Conservation (phyloP, 2,797 vertebrate species). For the Rhinichthys osculus region DNA sequence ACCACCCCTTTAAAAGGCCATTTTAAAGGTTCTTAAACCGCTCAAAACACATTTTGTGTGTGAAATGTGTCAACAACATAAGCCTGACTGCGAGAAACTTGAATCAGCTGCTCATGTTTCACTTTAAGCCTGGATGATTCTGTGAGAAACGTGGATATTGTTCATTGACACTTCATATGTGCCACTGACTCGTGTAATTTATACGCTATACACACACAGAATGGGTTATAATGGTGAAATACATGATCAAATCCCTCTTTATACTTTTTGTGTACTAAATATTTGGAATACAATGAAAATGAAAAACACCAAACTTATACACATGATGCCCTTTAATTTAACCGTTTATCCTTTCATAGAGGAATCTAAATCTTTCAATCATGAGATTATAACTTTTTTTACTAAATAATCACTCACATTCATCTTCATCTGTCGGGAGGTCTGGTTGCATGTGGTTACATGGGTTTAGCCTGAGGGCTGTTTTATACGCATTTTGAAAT, state of each 20-base stretch:
- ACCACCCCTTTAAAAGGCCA: too few species aligned
- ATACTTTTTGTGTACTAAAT: neutral
- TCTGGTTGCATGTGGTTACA: constrained; percentile 48
- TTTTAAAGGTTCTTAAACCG: neutral
- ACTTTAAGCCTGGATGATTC: neutral
- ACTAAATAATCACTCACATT: neutral
- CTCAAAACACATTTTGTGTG: neutral
- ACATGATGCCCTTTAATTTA: neutral
- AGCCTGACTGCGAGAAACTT: neutral
- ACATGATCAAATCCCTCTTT: neutral
- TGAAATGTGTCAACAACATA: neutral
- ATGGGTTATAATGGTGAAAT: neutral
- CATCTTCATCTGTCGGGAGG: constrained; percentile 23
- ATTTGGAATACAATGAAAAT: neutral
- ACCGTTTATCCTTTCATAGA: neutral
- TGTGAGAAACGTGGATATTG: neutral
- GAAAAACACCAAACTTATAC: neutral
- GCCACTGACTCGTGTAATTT: neutral
- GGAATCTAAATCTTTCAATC: constrained; percentile 1
- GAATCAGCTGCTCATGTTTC: neutral
- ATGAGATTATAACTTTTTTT: neutral
- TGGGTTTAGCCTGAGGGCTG: constrained; percentile 47
- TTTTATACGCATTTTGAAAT: constrained; percentile 43
- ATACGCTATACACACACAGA: neutral
- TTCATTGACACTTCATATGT: neutral